A percentile compares a stretch with the other conserved stretches of the same genome.
Conservation (phyloP, 1,140 invertebrate species). For the Papilio xuthus region DNA sequence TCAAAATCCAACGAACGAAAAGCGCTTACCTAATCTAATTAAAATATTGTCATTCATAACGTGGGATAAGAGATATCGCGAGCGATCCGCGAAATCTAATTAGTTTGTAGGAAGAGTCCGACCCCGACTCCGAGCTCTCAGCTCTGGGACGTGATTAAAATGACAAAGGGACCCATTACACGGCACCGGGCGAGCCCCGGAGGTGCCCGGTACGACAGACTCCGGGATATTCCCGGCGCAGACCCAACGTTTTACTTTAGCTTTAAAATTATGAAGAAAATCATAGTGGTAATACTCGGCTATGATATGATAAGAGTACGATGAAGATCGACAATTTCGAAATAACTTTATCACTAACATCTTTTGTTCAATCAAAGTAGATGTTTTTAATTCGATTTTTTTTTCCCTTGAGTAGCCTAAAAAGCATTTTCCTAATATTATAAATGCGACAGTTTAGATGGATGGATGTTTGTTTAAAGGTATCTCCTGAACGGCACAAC, state of each 20-base stretch:
- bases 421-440: too few species aligned
- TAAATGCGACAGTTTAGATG: too few species aligned
- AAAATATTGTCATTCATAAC: slow-evolving; percentile 56
- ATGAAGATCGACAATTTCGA: too few species aligned
- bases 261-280: slow-evolving; percentile 1
- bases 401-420: not conserved
- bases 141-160: slow-evolving; percentile 65
- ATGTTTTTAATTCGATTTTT: not conserved
- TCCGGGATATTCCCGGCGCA: not conserved
- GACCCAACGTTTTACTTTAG: not conserved
- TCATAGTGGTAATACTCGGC: not conserved
- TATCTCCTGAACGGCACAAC: too few species aligned
- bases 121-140: slow-evolving; percentile 36
- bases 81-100: slow-evolving; percentile 63
- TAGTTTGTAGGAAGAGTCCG: slow-evolving; percentile 52
- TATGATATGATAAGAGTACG: too few species aligned
- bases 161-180: slow-evolving; percentile 65
- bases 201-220: not conserved
- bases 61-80: slow-evolving; percentile 54
- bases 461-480: too few species aligned
- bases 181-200: slow-evolving; percentile 40
- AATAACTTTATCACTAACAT: too few species aligned
- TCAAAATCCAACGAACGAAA: slow-evolving; percentile 19
- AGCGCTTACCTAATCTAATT: slow-evolving; percentile 42
- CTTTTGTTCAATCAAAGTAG: not conserved